These are phyloP conservation scores for Crossaster papposus DNA, from an alignment of 53 echinoderm and acorn worm genomes.

Conservation along the genomic window DNA sequence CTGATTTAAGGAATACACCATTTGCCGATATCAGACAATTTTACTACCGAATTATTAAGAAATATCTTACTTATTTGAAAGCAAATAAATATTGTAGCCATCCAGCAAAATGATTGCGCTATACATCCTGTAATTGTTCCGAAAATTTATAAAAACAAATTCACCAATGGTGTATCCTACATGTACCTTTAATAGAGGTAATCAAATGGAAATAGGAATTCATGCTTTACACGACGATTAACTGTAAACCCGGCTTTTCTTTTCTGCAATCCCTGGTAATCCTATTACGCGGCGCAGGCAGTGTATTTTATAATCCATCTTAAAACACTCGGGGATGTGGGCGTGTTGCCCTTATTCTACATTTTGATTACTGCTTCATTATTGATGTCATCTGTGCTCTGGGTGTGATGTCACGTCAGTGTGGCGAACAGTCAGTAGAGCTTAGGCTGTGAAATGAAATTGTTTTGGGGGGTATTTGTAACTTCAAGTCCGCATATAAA, in stretches of 20 bases:
- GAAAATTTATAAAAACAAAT: too few relatives aligned
- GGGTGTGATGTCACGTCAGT: not conserved
- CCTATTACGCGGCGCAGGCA: not conserved
- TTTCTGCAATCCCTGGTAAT: not conserved
- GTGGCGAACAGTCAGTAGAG: not conserved
- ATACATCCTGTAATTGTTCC: too few relatives aligned
- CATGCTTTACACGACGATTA: not conserved
- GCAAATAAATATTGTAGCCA: too few relatives aligned
- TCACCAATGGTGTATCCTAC: too few relatives aligned
- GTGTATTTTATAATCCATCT: conserved; percentile 1
- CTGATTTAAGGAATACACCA: too few relatives aligned
- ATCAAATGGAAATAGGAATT: not conserved
- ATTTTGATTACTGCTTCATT: not conserved
- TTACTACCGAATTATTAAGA: too few relatives aligned
- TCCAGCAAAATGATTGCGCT: too few relatives aligned
- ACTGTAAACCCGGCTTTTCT: not conserved
- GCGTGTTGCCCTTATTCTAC: not conserved
- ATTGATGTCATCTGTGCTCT: not conserved
- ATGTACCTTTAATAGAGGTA: not conserved
- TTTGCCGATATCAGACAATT: too few relatives aligned
- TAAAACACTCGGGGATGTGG: not conserved
- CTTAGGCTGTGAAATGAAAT: not conserved
- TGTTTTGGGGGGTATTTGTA: too few relatives aligned
- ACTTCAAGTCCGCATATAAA: too few relatives aligned
- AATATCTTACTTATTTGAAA: too few relatives aligned